Evolutionary conservation across 2,113 vertebrate genomes (phyloP), one percentile per base, ranked within the genome.

Genomic region (Cairina moschata): DNA sequence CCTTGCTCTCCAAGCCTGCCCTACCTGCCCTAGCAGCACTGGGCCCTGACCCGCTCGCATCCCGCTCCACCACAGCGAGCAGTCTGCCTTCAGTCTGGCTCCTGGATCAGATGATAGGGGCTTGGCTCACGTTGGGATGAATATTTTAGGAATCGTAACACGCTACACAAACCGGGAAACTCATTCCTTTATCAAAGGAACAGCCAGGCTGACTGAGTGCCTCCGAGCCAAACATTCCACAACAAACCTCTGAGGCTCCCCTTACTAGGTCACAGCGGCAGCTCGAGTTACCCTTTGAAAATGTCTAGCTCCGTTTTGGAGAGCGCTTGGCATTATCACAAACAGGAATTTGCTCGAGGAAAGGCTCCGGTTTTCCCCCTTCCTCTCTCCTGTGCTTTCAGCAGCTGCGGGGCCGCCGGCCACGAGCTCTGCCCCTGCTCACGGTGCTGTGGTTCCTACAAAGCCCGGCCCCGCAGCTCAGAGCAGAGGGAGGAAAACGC

Each of bases 401-500:
- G 15, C 3, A 71, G 66, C 87, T 6, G 0, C 1, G 9, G 68
- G 52, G 26, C 11, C 32, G 32, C 26, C 71, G 23, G 36, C 6
- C 2, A 0, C 1, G 17, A 5, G 8, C 8, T 8, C 22, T 10
- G 13, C 32, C 17, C 18, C 34, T 17, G 14, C 6, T 5, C 80
- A 5, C n/a, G 9, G 0, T 55, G 2, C 2, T 0, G 3, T 16
- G 66, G 18, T 28, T 32, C 17, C 3, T 4, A 60, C n/a, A 8
- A 5, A 31, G 0, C 3, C 32, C 5, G 1, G 20, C 4, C 32
- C 22, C 0, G 10, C 44, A 63, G 28, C 68, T 32, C 15, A 0
- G 3, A 15, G 28, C 4, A 38, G 12, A 29, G 18, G 31, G 23
- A 36, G 32, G 9, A 17, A 15, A 34, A 6, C 0, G 0, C 32